Conservation (phyloP, 2,797 vertebrate species). For the Margarornis squamiger region DNA sequence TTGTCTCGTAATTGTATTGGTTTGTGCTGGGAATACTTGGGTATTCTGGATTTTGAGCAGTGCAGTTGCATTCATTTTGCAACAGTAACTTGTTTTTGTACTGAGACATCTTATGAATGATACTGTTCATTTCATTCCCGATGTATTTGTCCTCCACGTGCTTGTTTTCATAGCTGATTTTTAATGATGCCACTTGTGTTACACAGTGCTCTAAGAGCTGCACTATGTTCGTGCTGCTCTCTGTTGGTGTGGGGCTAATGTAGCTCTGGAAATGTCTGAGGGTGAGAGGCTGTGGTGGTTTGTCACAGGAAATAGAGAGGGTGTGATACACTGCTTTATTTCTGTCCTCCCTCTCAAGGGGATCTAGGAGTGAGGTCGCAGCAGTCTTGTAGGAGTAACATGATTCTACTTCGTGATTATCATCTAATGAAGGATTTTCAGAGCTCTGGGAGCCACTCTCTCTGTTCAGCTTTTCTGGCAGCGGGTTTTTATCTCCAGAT, state of each 20-base stretch:
- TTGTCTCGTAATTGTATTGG: neutral
- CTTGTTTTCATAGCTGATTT: conserved; percentile 65
- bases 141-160: neutral
- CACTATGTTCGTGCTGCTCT: conserved; percentile 64
- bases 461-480: conserved; percentile 21
- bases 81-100: conserved; percentile 38
- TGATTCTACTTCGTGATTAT: conserved; percentile 69
- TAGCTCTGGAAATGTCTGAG: conserved; percentile 43
- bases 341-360: conserved; percentile 32
- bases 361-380: conserved; percentile 61
- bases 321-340: conserved; percentile 12
- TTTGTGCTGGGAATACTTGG: neutral
- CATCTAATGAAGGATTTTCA: conserved; percentile 45
- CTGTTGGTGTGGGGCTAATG: conserved; percentile 43
- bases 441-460: conserved; percentile 38
- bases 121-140: conserved; percentile 14
- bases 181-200: conserved; percentile 75
- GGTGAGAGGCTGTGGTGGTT: conserved; percentile 17
- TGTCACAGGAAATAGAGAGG: conserved; percentile 37
- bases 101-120: conserved; percentile 8
- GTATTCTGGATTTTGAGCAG: neutral
- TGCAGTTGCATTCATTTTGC: conserved; percentile 40
- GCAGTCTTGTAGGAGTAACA: conserved; percentile 74
- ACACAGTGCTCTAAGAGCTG: conserved; percentile 75
- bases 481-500: neutral